Percentiles rank a stretch among this genome's conserved stretches.
phyloP scores from a whole-genome alignment of 2,113 vertebrate species.

The Calidris pugnax region DNA sequence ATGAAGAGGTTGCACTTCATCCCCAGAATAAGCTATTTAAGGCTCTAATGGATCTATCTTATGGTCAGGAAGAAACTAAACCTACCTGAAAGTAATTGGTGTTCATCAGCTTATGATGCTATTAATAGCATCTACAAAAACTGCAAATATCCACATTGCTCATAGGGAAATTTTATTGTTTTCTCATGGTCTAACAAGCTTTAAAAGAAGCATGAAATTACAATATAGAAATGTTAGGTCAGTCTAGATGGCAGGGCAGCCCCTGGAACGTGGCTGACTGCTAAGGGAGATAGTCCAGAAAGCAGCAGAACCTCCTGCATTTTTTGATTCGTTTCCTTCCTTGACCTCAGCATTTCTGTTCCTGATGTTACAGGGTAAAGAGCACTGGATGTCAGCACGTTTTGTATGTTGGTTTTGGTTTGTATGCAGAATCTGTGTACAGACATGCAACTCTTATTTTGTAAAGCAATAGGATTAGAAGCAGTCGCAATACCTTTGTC shows the following conservation, averaged over 20 bases:
- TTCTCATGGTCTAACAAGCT: neutral
- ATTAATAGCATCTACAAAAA: neutral
- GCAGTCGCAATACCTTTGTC: slow-evolving; percentile 5
- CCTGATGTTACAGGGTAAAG: neutral
- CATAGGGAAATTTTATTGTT: neutral
- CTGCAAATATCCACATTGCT: neutral
- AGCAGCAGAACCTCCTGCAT: slow-evolving; percentile 11
- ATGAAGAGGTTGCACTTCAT: neutral
- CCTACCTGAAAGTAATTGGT: neutral
- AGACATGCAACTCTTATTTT: neutral
- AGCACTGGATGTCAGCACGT: neutral
- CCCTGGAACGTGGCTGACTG: slow-evolving; percentile 63
- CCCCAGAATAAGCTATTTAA: neutral
- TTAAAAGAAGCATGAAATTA: neutral
- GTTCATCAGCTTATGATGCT: neutral
- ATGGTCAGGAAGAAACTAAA: neutral
- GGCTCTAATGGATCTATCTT: neutral
- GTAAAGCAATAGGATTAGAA: neutral
- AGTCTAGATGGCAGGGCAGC: slow-evolving; percentile 59
- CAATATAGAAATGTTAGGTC: slow-evolving; percentile 36
- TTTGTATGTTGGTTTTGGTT: neutral
- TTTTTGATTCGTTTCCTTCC: neutral
- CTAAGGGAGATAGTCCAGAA: slow-evolving; percentile 54
- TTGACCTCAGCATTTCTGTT: slow-evolving; percentile 12
- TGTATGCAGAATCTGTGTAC: slow-evolving; percentile 17